Percentiles rank a stretch among this genome's conserved stretches.
phyloP scores from a whole-genome alignment of 2,888 invertebrate species.

The Bugulina stolonifera region DNA sequence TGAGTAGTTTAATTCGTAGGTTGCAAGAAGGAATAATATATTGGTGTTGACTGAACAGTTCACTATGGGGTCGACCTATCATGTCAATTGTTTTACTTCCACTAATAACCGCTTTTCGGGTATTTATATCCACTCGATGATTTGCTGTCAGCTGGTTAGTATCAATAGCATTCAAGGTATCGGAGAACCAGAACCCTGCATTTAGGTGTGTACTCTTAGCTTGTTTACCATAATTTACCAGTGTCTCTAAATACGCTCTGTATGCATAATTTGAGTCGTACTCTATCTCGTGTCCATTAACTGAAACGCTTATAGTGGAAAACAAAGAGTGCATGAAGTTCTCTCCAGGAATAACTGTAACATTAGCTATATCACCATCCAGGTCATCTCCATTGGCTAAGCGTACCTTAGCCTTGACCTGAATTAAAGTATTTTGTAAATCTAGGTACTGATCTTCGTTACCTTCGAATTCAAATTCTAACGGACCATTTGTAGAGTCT shows the following conservation, averaged over 20 bases:
- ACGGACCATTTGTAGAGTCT: neutral
- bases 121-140: neutral
- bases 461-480: neutral
- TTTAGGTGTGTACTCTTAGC: neutral
- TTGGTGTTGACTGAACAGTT: neutral
- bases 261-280: neutral
- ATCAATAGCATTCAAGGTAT: neutral
- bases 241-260: neutral
- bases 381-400: neutral
- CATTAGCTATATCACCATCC: neutral
- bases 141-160: neutral
- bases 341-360: neutral
- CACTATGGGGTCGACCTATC: neutral
- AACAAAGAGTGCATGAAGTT: neutral
- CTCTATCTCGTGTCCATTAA: neutral
- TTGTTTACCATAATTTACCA: neutral
- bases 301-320: neutral
- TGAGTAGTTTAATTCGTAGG: neutral
- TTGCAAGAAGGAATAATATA: neutral
- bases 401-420: neutral
- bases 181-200: neutral
- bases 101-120: neutral
- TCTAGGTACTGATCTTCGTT: neutral
- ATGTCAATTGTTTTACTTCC: neutral
- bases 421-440: neutral